phyloP scores from a whole-genome alignment of 2,113 vertebrate species.

The Hemichromis elongatus region DNA sequence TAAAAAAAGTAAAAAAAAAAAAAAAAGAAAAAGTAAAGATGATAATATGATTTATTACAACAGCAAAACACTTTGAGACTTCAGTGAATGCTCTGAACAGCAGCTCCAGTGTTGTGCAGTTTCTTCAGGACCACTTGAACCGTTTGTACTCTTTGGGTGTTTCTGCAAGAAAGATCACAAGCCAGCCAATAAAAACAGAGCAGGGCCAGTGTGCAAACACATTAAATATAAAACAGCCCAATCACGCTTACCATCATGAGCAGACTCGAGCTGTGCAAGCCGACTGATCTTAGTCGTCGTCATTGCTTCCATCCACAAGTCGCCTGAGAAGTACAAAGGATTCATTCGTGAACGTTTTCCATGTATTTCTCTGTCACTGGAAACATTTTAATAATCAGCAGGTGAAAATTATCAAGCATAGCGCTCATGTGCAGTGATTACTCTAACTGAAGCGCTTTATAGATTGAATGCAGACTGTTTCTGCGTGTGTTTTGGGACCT shows the following conservation, averaged over 20 bases:
- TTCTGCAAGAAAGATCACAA: not conserved
- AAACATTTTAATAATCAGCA: not conserved
- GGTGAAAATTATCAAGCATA: not conserved
- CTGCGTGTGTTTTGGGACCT: not conserved
- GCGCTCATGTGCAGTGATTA: not conserved
- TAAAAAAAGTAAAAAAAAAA: not conserved
- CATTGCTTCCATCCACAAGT: not conserved
- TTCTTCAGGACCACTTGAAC: constrained; percentile 37
- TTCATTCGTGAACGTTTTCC: not conserved
- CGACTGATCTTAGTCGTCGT: not conserved
- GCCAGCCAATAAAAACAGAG: not conserved
- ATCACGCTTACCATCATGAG: not conserved
- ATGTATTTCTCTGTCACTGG: not conserved
- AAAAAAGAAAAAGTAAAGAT: not conserved
- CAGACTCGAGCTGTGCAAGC: constrained; percentile 30
- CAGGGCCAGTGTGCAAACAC: not conserved
- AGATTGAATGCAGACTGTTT: not conserved
- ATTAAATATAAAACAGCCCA: rapidly evolving
- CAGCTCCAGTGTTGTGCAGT: not conserved
- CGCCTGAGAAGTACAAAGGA: constrained; percentile 13
- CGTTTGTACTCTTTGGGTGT: not conserved
- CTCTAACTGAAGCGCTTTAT: not conserved
- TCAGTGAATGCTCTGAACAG: not conserved
- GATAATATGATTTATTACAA: not conserved
- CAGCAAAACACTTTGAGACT: not conserved